Conservation (phyloP, 1,140 invertebrate genomes). For the Ostrea denselamellosa region DNA sequence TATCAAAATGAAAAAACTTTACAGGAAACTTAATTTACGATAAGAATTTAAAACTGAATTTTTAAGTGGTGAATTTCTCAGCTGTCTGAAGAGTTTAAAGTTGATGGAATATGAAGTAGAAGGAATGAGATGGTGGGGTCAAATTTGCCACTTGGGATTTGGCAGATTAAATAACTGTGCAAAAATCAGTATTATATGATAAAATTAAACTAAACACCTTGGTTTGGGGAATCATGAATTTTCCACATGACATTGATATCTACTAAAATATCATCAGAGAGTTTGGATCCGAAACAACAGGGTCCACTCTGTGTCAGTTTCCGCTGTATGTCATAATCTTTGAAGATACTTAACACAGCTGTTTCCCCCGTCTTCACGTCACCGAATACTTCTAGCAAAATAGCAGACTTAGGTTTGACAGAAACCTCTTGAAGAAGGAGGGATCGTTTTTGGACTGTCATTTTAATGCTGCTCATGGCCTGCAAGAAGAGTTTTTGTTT, state of each 20-base stretch:
- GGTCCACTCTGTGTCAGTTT: neutral
- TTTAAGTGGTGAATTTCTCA: no score
- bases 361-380: neutral
- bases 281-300: neutral
- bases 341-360: neutral
- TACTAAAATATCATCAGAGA: neutral
- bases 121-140: no score
- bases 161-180: no score
- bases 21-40: no score
- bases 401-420: neutral
- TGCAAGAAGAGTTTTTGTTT: conserved; percentile 8
- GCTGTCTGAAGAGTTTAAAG: no score
- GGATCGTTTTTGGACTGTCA: neutral
- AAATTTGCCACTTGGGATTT: no score
- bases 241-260: conserved; percentile 9
- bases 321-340: neutral
- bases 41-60: no score
- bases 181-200: no score
- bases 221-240: neutral
- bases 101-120: no score
- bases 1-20: no score
- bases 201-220: no score
- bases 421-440: neutral
- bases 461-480: neutral
- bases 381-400: neutral